phyloP scores from a whole-genome alignment of 2,888 invertebrate genomes.

The Chrysomela aeneicollis region DNA sequence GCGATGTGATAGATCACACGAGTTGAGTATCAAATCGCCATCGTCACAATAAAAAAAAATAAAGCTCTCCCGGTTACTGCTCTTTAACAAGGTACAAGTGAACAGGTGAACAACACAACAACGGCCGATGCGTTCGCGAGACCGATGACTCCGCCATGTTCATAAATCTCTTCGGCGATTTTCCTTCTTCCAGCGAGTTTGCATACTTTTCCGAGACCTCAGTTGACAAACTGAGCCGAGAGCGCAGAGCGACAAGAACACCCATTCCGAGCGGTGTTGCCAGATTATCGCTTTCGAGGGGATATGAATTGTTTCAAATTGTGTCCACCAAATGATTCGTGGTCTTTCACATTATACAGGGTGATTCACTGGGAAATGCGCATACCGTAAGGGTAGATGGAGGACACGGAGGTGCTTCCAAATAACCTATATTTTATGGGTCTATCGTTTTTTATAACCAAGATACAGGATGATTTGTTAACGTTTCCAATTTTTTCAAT shows the following conservation, averaged over 20 bases:
- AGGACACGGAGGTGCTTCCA: too few relatives aligned
- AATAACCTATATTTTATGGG: too few relatives aligned
- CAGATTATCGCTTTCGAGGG: not conserved
- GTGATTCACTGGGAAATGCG: too few relatives aligned
- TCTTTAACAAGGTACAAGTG: not conserved
- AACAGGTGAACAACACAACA: slow-evolving; percentile 24
- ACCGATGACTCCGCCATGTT: slow-evolving; percentile 13
- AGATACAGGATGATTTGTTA: too few relatives aligned
- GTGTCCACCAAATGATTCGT: too few relatives aligned
- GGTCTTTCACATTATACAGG: too few relatives aligned
- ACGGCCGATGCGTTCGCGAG: slow-evolving; percentile 20
- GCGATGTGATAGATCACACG: too few relatives aligned
- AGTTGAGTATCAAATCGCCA: not conserved
- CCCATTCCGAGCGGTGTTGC: not conserved
- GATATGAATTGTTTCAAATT: too few relatives aligned
- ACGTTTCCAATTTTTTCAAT: too few relatives aligned
- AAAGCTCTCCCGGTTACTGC: slow-evolving; percentile 15
- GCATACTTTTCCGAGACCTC: slow-evolving; percentile 42
- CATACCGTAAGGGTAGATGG: too few relatives aligned
- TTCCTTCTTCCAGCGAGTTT: slow-evolving; percentile 41
- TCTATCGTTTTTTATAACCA: too few relatives aligned
- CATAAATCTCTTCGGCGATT: slow-evolving; percentile 41
- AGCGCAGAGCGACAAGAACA: slow-evolving; percentile 48
- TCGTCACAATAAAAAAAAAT: slow-evolving; percentile 10
- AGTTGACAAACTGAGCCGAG: slow-evolving; percentile 53